A percentile compares a stretch with the other conserved stretches of the same genome.
phyloP scores from a whole-genome alignment of 1,140 invertebrate genomes.

The Monochamus saltuarius region DNA sequence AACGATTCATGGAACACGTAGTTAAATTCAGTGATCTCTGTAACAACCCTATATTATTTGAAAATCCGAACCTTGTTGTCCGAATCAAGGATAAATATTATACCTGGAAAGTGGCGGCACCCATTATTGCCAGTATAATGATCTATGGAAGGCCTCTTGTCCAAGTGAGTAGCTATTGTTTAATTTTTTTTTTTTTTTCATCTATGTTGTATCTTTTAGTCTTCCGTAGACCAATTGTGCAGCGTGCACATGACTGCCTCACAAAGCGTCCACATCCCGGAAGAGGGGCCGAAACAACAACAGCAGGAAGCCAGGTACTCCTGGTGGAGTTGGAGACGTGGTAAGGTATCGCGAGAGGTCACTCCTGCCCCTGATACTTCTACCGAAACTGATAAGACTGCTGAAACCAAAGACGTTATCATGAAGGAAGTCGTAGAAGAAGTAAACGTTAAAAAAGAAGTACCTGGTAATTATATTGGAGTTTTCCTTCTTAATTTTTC shows the following conservation, averaged over 20 bases:
- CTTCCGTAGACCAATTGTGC: conserved; percentile 51
- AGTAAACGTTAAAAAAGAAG: conserved; percentile 5
- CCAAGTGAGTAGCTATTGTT: conserved; percentile 49
- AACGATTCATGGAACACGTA: conserved; percentile 73
- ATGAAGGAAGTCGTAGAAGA: background rate
- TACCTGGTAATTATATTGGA: conserved; percentile 8
- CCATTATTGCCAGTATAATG: conserved; percentile 81
- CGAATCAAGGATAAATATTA: conserved; percentile 85
- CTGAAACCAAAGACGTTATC: conserved; percentile 24
- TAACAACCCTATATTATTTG: conserved; percentile 74
- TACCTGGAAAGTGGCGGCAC: conserved; percentile 84
- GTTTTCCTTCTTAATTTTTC: background rate
- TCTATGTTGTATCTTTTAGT: conserved; percentile 27
- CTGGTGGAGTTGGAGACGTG: conserved; percentile 74
- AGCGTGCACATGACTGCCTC: conserved; percentile 52
- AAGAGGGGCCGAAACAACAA: conserved; percentile 8
- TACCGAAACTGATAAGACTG: conserved; percentile 43
- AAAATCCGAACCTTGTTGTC: conserved; percentile 84
- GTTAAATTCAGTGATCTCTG: conserved; percentile 84
- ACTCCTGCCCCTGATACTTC: conserved; percentile 45
- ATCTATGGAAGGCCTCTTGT: conserved; percentile 82
- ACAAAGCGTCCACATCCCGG: conserved; percentile 35
- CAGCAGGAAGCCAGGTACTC: conserved; percentile 55
- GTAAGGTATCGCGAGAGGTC: conserved; percentile 52
- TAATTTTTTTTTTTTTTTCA: conserved; percentile 8